Percentiles rank a stretch among this genome's conserved stretches.
phyloP scores from a whole-genome alignment of 2,797 vertebrate genomes.

The Pagetopsis macropterus region DNA sequence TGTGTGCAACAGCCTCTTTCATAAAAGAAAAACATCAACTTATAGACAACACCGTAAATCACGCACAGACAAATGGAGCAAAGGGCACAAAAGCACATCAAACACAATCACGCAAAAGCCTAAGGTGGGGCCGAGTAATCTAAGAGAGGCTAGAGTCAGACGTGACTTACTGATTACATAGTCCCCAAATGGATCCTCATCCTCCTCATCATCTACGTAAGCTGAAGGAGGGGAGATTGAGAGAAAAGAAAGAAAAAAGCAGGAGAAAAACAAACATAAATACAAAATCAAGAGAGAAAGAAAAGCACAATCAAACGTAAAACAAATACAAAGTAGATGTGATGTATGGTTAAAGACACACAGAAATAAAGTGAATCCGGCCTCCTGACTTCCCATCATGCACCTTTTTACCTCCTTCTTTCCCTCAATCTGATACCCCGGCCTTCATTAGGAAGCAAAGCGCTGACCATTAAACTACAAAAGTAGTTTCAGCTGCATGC shows the following conservation, averaged over 20 bases:
- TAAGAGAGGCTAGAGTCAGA: slow-evolving; percentile 41
- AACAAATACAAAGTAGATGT: not conserved
- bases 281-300: slow-evolving; percentile 45
- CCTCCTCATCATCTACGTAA: slow-evolving; percentile 78
- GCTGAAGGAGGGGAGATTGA: slow-evolving; percentile 56
- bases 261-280: slow-evolving; percentile 48
- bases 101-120: slow-evolving; percentile 45
- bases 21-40: slow-evolving; percentile 26
- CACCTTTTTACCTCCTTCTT: slow-evolving; percentile 17
- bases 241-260: slow-evolving; percentile 35
- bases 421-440: slow-evolving; percentile 59
- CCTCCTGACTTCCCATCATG: slow-evolving; percentile 5
- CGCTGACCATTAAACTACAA: slow-evolving; percentile 66
- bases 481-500: slow-evolving; percentile 60
- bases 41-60: slow-evolving; percentile 27
- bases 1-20: slow-evolving; percentile 21
- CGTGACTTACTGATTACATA: slow-evolving; percentile 84
- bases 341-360: slow-evolving; percentile 3
- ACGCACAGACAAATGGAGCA: slow-evolving; percentile 33
- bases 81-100: slow-evolving; percentile 45
- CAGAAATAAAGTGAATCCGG: slow-evolving; percentile 14
- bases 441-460: slow-evolving; percentile 72
- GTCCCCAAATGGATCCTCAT: slow-evolving; percentile 81
- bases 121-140: slow-evolving; percentile 13
- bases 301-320: slow-evolving; percentile 27